Conservation (phyloP, 53 echinoderm and acorn worm genomes). For the Apostichopus leukothele region DNA sequence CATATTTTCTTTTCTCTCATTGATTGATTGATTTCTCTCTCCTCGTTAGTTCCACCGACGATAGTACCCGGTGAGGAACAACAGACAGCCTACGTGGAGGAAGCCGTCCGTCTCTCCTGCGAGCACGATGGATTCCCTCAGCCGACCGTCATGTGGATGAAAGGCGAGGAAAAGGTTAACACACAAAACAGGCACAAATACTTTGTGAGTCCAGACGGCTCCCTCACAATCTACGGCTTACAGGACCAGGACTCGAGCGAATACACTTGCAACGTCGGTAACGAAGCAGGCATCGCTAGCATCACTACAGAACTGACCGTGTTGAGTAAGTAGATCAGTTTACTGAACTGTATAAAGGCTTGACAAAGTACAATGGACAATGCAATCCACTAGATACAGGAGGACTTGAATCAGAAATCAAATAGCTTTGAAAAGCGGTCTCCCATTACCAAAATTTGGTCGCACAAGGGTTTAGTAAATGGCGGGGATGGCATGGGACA, state of each 20-base stretch:
- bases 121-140: constrained; percentile 28
- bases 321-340: constrained; percentile 47
- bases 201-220: neutral
- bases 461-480: too few relatives aligned
- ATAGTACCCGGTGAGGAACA: constrained; percentile 48
- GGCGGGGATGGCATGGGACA: too few relatives aligned
- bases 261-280: constrained; percentile 81
- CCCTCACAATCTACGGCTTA: constrained; percentile 2
- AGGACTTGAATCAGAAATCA: too few relatives aligned
- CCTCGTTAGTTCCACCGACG: constrained; percentile 54
- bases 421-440: too few relatives aligned
- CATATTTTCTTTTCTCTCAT: neutral
- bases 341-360: neutral
- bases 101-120: constrained; percentile 34
- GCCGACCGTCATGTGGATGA: constrained; percentile 48
- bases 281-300: constrained; percentile 78
- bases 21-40: neutral
- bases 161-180: constrained; percentile 6
- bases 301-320: constrained; percentile 54
- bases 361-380: too few relatives aligned
- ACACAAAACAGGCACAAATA: constrained; percentile 21
- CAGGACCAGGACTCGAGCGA: constrained; percentile 63
- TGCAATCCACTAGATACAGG: too few relatives aligned
- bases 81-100: constrained; percentile 49
- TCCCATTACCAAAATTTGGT: too few relatives aligned